Conservation (phyloP, 2,888 invertebrate species). For the Gnatocerus cornutus region DNA sequence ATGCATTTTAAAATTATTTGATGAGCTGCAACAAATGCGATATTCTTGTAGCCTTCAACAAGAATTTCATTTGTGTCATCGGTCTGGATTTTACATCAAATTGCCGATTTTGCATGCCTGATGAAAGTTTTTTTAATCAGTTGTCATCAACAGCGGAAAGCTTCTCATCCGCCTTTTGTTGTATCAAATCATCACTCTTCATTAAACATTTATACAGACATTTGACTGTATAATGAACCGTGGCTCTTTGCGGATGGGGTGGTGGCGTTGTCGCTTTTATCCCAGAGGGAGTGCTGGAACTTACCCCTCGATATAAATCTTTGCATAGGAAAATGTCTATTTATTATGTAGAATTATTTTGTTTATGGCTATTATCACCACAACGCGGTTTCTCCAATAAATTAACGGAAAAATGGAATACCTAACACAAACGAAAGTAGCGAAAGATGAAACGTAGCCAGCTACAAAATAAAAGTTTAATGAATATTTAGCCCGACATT, state of each 20-base stretch:
- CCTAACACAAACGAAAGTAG: constrained; percentile 1
- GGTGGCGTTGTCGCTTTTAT: constrained; percentile 60
- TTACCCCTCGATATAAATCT: constrained; percentile 63
- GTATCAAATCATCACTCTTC: constrained; percentile 70
- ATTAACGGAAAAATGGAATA: neutral
- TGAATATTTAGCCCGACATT: no score
- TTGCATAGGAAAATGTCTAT: constrained; percentile 29
- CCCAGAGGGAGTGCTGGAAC: constrained; percentile 63
- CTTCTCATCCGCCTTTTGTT: constrained; percentile 30
- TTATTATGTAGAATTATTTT: constrained; percentile 21
- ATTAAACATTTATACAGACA: constrained; percentile 71
- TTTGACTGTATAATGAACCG: constrained; percentile 70
- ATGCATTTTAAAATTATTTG: constrained; percentile 52
- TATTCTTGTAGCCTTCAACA: constrained; percentile 39
- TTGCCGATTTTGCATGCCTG: constrained; percentile 5
- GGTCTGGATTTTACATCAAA: constrained; percentile 19
- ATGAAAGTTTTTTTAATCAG: constrained; percentile 20
- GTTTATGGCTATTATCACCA: constrained; percentile 6
- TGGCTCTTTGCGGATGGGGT: constrained; percentile 64
- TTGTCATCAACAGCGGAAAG: constrained; percentile 4
- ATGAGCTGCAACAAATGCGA: constrained; percentile 43
- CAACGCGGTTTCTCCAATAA: neutral
- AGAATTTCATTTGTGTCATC: constrained; percentile 37
- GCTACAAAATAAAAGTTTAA: no score
- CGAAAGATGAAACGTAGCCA: no score